Base-by-base conservation (phyloP, 1,140 invertebrate genomes). In the Drosophila aff. region DNA sequence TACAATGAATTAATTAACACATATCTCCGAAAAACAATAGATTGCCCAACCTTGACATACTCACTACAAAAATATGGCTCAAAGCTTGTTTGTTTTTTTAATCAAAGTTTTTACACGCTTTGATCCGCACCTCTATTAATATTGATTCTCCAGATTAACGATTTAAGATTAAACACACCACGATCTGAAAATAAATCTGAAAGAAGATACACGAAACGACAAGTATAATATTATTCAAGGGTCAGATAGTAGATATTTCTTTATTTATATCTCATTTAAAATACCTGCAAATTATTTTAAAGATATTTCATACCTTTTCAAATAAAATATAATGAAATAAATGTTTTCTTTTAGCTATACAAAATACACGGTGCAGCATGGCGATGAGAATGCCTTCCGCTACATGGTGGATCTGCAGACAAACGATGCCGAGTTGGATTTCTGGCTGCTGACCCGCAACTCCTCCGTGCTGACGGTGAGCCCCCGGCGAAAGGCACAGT, bases 371-470 rank as follows among this genome's bases (percentile, higher is more conserved):
- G 84, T 91, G 7, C 67, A 80, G 31, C 84, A 91, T 76, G 79
- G 69, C n/a, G 62, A 73, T 18, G 81, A 91, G 33, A 43, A 58
- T 13, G 77, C 74, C 26, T 92, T 80, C 38, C 61, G 58, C 2
- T 89, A 91, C 33, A 91, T 91, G 89, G 81, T 91, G 3, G 89
- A 89, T 28, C 52, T 91, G 57, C 89, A 91, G 63, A 89, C 83
- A 2, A 82, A 65, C 7, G 89, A 89, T 33, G 52, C 69, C 0
- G 73, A 79, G 5, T 18, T 91, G 38, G 89, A 91, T 44, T 91
- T 91, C 31, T 91, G 89, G 89, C 50, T 91, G 6, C 62, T 91
- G 4, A 82, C 89, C 15, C 71, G 84, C 1, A 91, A 91, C 68
- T 75, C 75, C 52, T 92, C 89, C 57, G 74, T 92, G 15, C 47